Evolutionary conservation across 2,113 vertebrate genomes (phyloP).

Genomic region (Lasiurus cinereus): DNA sequence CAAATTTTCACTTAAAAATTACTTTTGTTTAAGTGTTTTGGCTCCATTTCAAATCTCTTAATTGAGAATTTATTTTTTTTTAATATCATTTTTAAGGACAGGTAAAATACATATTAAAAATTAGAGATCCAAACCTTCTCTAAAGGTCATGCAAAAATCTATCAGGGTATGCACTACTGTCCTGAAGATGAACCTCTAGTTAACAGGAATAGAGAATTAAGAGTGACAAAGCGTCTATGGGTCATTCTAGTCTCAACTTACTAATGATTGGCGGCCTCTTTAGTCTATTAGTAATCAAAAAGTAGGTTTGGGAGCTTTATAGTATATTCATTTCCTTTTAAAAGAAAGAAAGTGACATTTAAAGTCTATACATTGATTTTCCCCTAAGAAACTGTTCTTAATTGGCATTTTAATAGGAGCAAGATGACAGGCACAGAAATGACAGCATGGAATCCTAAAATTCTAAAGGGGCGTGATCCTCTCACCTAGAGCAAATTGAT

Average conservation of each 20-base stretch:
- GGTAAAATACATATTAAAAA: slow-evolving; percentile 13
- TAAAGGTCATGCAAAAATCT: not conserved
- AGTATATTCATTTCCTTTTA: not conserved
- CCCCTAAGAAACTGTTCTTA: not conserved
- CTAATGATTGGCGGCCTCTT: not conserved
- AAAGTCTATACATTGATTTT: not conserved
- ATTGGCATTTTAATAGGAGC: not conserved
- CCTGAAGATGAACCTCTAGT: not conserved
- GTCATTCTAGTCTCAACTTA: not conserved
- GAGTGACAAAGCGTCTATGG: not conserved
- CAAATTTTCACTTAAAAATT: slow-evolving; percentile 39
- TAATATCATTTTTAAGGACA: slow-evolving; percentile 12
- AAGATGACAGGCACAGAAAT: not conserved
- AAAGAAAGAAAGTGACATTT: slow-evolving; percentile 32
- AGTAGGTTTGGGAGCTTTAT: not conserved
- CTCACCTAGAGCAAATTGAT: slow-evolving; percentile 22
- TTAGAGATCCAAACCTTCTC: not conserved
- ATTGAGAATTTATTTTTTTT: not conserved
- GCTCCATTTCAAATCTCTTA: not conserved
- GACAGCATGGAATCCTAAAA: not conserved
- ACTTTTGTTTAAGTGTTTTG: slow-evolving; percentile 22
- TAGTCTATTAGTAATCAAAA: not conserved
- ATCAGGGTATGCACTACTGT: not conserved
- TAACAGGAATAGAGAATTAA: not conserved
- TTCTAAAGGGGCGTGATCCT: not conserved